These are phyloP conservation scores for Epizoanthus ramosus DNA, from an alignment of 92 coral and sea anemone species.

Conservation along the genomic window DNA sequence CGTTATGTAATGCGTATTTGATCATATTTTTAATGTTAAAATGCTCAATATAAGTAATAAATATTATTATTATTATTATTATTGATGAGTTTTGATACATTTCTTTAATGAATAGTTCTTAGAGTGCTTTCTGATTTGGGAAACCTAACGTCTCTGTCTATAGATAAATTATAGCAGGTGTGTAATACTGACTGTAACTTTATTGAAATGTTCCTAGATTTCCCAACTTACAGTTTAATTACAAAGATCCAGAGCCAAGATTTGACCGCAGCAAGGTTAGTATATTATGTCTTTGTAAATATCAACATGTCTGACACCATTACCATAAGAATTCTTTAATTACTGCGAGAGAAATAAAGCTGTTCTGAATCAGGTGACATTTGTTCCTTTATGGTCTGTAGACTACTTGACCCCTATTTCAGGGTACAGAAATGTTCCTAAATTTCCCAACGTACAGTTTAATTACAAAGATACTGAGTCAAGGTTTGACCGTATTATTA, in stretches of 20 bases:
- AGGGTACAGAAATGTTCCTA: constrained; percentile 15
- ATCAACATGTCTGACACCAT: neutral
- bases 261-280: constrained; percentile 88
- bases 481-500: constrained; percentile 74
- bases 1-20: too few species aligned
- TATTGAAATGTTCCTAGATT: constrained; percentile 59
- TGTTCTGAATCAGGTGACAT: neutral
- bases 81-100: too few species aligned
- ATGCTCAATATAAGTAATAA: too few species aligned
- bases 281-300: neutral
- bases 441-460: constrained; percentile 95
- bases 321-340: neutral
- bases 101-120: too few species aligned
- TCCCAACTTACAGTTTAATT: constrained; percentile 93
- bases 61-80: too few species aligned
- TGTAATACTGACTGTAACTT: neutral
- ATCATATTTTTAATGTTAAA: too few species aligned
- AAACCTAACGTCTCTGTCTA: too few species aligned
- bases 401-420: too few species aligned
- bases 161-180: too few species aligned
- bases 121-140: too few species aligned
- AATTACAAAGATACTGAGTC: constrained; percentile 94
- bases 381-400: too few species aligned
- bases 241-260: constrained; percentile 92
- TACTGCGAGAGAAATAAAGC: neutral